Conservation (phyloP, 2,113 vertebrate genomes). For the Patagioenas fasciata region DNA sequence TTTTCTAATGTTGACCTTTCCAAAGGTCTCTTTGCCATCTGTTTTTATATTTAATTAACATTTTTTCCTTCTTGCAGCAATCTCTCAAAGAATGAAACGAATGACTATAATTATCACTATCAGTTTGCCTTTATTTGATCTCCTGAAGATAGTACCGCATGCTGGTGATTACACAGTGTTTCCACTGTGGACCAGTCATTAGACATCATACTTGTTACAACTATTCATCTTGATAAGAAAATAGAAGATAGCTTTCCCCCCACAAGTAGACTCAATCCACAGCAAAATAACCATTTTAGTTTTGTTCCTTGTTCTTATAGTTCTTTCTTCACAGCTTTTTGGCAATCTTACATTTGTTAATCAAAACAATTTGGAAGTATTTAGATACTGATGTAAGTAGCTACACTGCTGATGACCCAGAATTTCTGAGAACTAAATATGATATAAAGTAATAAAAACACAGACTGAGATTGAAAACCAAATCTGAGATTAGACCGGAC, state of each 20-base stretch:
- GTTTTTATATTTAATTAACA: conserved; percentile 54
- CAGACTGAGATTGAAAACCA: neutral
- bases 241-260: neutral
- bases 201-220: neutral
- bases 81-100: conserved; percentile 41
- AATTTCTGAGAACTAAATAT: neutral
- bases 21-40: conserved; percentile 39
- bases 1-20: conserved; percentile 39
- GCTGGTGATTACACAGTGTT: neutral
- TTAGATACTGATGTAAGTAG: neutral
- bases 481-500: neutral
- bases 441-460: neutral
- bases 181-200: neutral
- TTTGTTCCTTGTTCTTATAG: neutral
- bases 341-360: neutral
- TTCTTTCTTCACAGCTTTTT: neutral
- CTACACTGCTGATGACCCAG: neutral
- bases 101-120: neutral
- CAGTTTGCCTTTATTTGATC: neutral
- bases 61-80: neutral
- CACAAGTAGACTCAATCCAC: neutral
- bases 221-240: neutral
- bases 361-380: neutral
- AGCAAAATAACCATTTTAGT: neutral
- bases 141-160: neutral